phyloP scores from a whole-genome alignment of 2,888 invertebrate species.

The Aradus depressus region DNA sequence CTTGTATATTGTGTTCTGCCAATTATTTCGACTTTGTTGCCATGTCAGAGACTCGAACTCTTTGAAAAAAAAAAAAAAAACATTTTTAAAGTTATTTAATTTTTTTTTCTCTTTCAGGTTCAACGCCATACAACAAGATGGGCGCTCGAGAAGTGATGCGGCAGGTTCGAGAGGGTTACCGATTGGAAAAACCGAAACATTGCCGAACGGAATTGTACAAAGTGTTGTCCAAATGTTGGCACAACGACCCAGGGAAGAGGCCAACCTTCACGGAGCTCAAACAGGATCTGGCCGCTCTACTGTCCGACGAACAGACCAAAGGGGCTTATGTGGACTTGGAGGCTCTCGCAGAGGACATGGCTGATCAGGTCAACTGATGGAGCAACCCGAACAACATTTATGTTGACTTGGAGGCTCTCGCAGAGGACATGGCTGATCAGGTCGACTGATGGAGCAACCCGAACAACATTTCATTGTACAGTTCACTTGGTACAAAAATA shows the following conservation, averaged over 20 bases:
- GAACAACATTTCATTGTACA: too few species aligned
- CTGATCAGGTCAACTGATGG: conserved; percentile 20
- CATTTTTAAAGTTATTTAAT: too few species aligned
- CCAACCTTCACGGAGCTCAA: conserved; percentile 56
- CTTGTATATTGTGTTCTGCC: too few species aligned
- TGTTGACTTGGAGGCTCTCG: conserved; percentile 56
- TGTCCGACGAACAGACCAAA: conserved; percentile 49
- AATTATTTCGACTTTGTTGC: too few species aligned
- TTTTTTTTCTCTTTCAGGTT: conserved; percentile 44
- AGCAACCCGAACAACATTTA: too few species aligned
- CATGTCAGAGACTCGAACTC: too few species aligned
- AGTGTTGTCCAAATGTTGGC: conserved; percentile 50
- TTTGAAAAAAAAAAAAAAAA: too few species aligned
- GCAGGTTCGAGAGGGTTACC: conserved; percentile 63
- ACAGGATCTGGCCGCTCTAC: conserved; percentile 46
- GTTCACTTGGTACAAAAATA: too few species aligned
- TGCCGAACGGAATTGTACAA: conserved; percentile 59
- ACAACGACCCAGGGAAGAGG: conserved; percentile 57
- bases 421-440: conserved; percentile 33
- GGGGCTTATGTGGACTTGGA: conserved; percentile 58
- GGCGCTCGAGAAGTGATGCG: conserved; percentile 73
- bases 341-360: conserved; percentile 43
- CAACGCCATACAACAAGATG: conserved; percentile 76
- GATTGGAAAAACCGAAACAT: conserved; percentile 66
- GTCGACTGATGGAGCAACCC: conserved; percentile 15